phyloP scores from a whole-genome alignment of 2,797 vertebrate genomes.

The Argentina silus region DNA sequence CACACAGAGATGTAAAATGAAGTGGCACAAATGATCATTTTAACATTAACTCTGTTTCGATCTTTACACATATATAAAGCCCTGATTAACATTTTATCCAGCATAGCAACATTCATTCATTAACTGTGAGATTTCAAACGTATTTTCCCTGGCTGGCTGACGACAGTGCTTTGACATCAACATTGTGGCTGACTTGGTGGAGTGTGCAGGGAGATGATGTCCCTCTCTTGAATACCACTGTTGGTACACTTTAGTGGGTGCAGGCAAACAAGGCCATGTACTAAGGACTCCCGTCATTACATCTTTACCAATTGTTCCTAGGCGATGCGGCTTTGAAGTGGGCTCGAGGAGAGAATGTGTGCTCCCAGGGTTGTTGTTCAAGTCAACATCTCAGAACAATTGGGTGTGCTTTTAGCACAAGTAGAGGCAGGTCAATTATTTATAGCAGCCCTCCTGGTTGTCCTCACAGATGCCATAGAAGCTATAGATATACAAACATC shows the following conservation, averaged over 20 bases:
- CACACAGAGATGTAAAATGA: not conserved
- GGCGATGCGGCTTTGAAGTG: slow-evolving; percentile 71
- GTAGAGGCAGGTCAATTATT: slow-evolving; percentile 4
- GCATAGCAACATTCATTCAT: too few species aligned
- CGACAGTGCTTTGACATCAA: too few species aligned
- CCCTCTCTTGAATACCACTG: slow-evolving; percentile 66
- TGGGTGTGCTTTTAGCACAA: slow-evolving; percentile 52
- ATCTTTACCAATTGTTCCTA: slow-evolving; percentile 75
- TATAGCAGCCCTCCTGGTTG: slow-evolving; percentile 8
- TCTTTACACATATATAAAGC: too few species aligned
- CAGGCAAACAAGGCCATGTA: slow-evolving; percentile 78
- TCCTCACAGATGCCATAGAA: not conserved
- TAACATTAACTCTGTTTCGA: too few species aligned
- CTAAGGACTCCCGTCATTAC: slow-evolving; percentile 64
- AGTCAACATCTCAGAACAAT: slow-evolving; percentile 78
- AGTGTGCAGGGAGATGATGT: slow-evolving; percentile 26
- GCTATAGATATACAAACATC: not conserved
- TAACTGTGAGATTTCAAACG: too few species aligned
- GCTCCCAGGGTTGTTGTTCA: slow-evolving; percentile 65
- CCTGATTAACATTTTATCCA: too few species aligned
- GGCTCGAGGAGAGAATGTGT: slow-evolving; percentile 49
- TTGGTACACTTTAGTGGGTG: slow-evolving; percentile 67
- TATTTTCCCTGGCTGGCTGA: too few species aligned
- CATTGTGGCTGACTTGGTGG: not conserved
- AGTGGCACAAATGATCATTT: too few species aligned